Base-by-base conservation (phyloP, 2,888 invertebrate species). In the Thalpophila matura region DNA sequence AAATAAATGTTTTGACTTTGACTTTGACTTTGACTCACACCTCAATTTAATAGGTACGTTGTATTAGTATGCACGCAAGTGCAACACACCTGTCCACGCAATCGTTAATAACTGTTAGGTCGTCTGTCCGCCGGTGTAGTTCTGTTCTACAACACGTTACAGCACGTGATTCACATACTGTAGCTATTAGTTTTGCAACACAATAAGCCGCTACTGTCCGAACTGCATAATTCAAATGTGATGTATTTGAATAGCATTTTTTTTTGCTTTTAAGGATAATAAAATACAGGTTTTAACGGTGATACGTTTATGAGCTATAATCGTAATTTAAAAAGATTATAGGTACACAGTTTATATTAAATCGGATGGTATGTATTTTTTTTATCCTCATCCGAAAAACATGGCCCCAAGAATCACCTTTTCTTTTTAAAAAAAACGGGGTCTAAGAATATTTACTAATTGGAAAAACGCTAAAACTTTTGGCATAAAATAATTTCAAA, bases 81-180 rank as follows among this genome's bases (percentile, higher is more conserved):
- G 26, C 49, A 53, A 14, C 47, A 27, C 55, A 64, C 53, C 37
- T 47, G 55, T 56, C 51, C 24, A 18, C 38, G 16, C 49, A 42
- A 53, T 74, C 72, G 49, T 73, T 73, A 73, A 73, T 73, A 69
- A 63, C 58, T 46, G 53, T 73, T 59, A 73, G 53, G 47, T 56
- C 26, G 51, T 72, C 47, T 35, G 61, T 53, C 60, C 37, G 22
- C 27, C 26, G 40, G 50, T 31, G 18, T 9, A 40, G 22, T 40
- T 33, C n/a, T 40, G 37, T 42, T 40, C 37, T 65, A n/a, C 46
- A 47, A 33, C 72, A 70, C 42, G 72, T 60, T 66, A 38, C 72
- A 42, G 20, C 56, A 72, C 70, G 73, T 71, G 70, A 72, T 66
- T 27, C 67, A 61, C 73, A 67, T 71, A 22, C 49, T 22, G 31